Conservation (phyloP, 2,113 vertebrate genomes). For the Callocephalon fimbriatum region DNA sequence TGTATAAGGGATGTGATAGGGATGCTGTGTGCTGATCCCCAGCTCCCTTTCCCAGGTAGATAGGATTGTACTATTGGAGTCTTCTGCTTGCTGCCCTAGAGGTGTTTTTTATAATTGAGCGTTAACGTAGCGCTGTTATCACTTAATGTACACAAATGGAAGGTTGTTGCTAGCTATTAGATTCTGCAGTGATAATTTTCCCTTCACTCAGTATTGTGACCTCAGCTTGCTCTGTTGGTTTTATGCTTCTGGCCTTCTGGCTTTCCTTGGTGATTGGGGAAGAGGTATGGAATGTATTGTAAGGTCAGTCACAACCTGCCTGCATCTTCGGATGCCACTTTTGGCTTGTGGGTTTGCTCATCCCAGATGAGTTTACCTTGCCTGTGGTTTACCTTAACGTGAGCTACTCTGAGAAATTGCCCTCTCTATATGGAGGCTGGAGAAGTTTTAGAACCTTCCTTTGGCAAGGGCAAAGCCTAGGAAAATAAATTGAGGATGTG, state of each 20-base stretch:
- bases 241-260: background rate
- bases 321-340: background rate
- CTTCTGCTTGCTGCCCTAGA: background rate
- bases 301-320: background rate
- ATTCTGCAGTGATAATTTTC: background rate
- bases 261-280: background rate
- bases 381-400: background rate
- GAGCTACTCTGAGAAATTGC: background rate
- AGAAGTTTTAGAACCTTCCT: background rate
- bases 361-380: background rate
- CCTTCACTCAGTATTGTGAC: accelerated
- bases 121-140: background rate
- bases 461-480: background rate
- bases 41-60: background rate
- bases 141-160: background rate
- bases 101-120: background rate
- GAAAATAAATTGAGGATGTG: background rate
- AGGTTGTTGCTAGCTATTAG: background rate
- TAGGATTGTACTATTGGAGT: background rate
- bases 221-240: background rate
- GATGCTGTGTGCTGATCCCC: background rate
- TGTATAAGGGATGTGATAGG: background rate
- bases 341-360: background rate
- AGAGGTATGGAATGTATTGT: background rate
- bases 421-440: background rate